Evolutionary conservation across 2,888 invertebrate species (phyloP), one percentile per base, ranked within the genome.

Genomic region (Polyommatus iphigenia): DNA sequence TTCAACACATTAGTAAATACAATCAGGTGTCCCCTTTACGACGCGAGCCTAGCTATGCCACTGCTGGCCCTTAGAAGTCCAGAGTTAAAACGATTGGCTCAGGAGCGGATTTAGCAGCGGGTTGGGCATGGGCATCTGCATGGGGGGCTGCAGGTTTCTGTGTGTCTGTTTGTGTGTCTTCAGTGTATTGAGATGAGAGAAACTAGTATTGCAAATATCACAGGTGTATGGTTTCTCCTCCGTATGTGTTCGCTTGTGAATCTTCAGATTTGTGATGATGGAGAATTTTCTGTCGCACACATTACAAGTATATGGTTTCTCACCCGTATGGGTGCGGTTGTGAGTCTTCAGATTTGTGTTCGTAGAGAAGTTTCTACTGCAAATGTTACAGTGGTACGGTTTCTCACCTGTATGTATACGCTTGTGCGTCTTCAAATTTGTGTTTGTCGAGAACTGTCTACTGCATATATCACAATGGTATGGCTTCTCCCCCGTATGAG

Each of bases 221-320:
- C 76, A 76, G 41, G 57, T 76, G 76, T 76, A 76, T 0, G 76
- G 76, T 59, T 76, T 76, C 18, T 75, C 75, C 54, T 75, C 75
- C 0, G 75, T 75, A 8, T 75, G 75, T 0, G 75, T 75, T 6
- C 75, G 76, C 76, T 76, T 76, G 62, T 76, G 76, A 2, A 62
- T 76, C 20, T 57, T 76, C 36, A 76, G 20, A 20, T 76, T 76
- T 2, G 75, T 75, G 75, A 75, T 75, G 75, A 75, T 75, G 18
- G 75, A 75, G 29, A 75, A 75, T 29, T 75, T 75, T 5, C 75
- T 15, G 8, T 75, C 75, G 18, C 75, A 75, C 6, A 75, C 46
- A 3, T 75, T 50, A 18, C 75, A 75, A 0, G 75, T 50, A 32
- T 75, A 75, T 1, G 75, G 75, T 29, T 75, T 75, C 75, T 75